Evolutionary conservation across 64 coral and sea anemone genomes (phyloP), one percentile per base, ranked within the genome.

Genomic region (Acropora yongei): DNA sequence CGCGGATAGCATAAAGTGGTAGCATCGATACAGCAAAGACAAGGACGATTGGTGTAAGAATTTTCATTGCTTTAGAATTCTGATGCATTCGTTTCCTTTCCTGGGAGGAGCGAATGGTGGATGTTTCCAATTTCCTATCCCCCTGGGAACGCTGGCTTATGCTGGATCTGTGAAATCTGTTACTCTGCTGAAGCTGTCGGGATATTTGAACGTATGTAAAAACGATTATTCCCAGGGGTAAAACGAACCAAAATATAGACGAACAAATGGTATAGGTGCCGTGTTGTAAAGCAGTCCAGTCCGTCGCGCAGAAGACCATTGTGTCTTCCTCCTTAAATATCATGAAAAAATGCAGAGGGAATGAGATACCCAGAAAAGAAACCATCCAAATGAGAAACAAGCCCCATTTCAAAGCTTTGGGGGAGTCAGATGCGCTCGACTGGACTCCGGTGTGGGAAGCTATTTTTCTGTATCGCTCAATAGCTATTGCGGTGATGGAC

Each of bases 401-500:
- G 0, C 82, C 72, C 60, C 79, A 63, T 74, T 87, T 93, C 0
- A 87, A 41, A 42, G 91, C 17, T 19, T 87, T 78, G 18, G 42
- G 67, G 8, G 82, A 78, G 46, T 42, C 13, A 3, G 45, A 66
- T 0, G 51, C 44, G 7, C 78, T 78, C 8, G 12, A 17, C 12
- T 69, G 72, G 46, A 75, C 71, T 65, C 44, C 79, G 19, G 50
- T 76, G 43, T 45, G 61, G 42, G 80, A 77, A 13, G 80, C 8
- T 66, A 91, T 91, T 49, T 83, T 83, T 39, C 68, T 47, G 50
- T 93, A 93, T 6, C 91, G 45, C 6, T 93, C 91, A 39, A 86
- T 78, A 1, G 91, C 91, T 55, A 93, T 93, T 2, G 91, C 91
- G 10, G 91, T 82, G 39, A 93, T 87, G 7, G 78, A 83, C 91